These are phyloP conservation scores for Dynastes maya DNA, from an alignment of 2,888 invertebrate species.

Conservation along the genomic window DNA sequence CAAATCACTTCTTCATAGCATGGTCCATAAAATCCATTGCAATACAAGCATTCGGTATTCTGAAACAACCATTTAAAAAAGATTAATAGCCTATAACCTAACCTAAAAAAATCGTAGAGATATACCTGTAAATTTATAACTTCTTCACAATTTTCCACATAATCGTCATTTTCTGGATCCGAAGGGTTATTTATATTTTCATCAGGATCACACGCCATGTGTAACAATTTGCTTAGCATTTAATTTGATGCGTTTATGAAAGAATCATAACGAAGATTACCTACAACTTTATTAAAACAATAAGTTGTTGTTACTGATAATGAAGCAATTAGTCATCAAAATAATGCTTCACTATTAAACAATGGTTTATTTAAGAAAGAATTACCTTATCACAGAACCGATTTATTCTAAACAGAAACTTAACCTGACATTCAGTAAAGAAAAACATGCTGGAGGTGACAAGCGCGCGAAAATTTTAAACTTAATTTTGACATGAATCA, in stretches of 20 bases:
- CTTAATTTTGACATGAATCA: not conserved
- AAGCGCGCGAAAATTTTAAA: slow-evolving; percentile 34
- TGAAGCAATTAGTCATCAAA: not conserved
- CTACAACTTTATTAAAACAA: slow-evolving; percentile 17
- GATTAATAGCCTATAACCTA: slow-evolving; percentile 13
- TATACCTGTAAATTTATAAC: slow-evolving; percentile 16
- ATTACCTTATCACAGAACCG: slow-evolving; percentile 40
- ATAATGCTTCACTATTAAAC: not conserved
- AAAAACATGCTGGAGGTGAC: slow-evolving; percentile 31
- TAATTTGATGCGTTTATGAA: not conserved
- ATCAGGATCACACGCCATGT: slow-evolving; percentile 41
- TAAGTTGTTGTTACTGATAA: not conserved
- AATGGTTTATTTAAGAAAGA: not conserved
- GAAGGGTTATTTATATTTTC: slow-evolving; percentile 38
- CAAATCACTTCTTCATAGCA: slow-evolving; percentile 94
- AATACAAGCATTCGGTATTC: slow-evolving; percentile 84
- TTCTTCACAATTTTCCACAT: slow-evolving; percentile 26
- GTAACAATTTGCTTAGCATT: slow-evolving; percentile 26
- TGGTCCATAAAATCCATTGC: slow-evolving; percentile 94
- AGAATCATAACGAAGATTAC: slow-evolving; percentile 21
- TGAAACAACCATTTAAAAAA: slow-evolving; percentile 66
- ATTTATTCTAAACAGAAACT: slow-evolving; percentile 37
- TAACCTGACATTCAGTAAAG: slow-evolving; percentile 27
- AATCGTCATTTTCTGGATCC: slow-evolving; percentile 18
- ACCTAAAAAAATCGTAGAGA: slow-evolving; percentile 5